These are phyloP conservation scores for Drosophila asahinai DNA, from an alignment of 1,140 invertebrate genomes.

Conservation along the genomic window DNA sequence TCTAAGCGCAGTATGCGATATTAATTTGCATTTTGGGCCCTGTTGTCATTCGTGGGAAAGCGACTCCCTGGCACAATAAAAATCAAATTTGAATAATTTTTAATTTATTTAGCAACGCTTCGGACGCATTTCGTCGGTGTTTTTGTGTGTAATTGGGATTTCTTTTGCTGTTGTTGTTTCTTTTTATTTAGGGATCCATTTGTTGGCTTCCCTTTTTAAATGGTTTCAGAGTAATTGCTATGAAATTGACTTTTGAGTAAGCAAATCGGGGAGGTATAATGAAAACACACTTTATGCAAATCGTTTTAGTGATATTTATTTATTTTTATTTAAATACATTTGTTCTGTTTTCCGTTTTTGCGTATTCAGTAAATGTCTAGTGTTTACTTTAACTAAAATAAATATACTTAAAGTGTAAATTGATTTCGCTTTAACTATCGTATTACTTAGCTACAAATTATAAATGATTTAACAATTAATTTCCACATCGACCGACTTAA, in stretches of 20 bases:
- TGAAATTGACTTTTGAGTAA: slow-evolving; percentile 42
- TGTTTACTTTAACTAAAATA: slow-evolving; percentile 17
- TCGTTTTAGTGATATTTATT: slow-evolving; percentile 48
- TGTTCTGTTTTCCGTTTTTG: slow-evolving; percentile 9
- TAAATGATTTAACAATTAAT: slow-evolving; percentile 52
- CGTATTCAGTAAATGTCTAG: slow-evolving; percentile 34
- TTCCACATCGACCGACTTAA: slow-evolving; percentile 64
- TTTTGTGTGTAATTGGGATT: slow-evolving; percentile 34
- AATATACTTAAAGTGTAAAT: slow-evolving; percentile 42
- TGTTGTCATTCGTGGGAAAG: slow-evolving; percentile 9
- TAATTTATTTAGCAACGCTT: slow-evolving; percentile 73
- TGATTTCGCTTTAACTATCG: slow-evolving; percentile 56
- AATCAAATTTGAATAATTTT: slow-evolving; percentile 82
- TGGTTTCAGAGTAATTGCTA: slow-evolving; percentile 58
- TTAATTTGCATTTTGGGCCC: slow-evolving; percentile 78
- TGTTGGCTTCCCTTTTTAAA: slow-evolving; percentile 37
- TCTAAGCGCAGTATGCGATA: slow-evolving; percentile 71
- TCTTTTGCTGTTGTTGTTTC: slow-evolving; percentile 19
- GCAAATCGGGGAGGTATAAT: neutral
- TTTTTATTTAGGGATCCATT: slow-evolving; percentile 18
- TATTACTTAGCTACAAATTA: slow-evolving; percentile 65
- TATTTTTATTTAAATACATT: slow-evolving; percentile 42
- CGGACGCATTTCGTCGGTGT: slow-evolving; percentile 16
- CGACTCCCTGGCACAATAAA: slow-evolving; percentile 57
- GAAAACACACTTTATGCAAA: slow-evolving; percentile 15